These are phyloP conservation scores for Mixornis gularis DNA, from an alignment of 2,113 vertebrate species.

Conservation along the genomic window DNA sequence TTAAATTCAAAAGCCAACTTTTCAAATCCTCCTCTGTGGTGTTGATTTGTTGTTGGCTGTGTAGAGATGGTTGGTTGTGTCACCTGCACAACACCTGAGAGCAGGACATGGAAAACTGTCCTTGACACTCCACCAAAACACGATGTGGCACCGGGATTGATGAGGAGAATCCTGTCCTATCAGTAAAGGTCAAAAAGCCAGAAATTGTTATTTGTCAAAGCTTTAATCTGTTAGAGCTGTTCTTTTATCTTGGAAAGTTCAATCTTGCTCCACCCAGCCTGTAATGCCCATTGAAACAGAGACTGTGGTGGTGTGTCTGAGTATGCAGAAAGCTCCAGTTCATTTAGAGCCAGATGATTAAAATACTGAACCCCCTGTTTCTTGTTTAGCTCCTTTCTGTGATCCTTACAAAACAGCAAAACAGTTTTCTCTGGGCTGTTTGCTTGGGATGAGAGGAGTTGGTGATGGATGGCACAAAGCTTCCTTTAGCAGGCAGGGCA, in stretches of 20 bases:
- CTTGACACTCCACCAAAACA: background rate
- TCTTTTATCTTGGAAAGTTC: background rate
- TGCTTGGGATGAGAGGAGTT: background rate
- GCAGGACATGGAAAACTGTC: background rate
- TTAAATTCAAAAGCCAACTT: background rate
- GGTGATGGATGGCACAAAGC: background rate
- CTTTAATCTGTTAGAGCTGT: background rate
- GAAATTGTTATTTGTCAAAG: background rate
- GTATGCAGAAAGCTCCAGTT: background rate
- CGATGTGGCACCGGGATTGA: accelerated
- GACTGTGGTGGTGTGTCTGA: background rate
- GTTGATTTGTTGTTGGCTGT: background rate
- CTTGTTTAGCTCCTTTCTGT: background rate
- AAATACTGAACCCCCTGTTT: background rate
- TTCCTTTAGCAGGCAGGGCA: background rate
- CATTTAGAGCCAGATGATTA: background rate
- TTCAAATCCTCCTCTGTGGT: accelerated
- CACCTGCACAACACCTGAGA: accelerated
- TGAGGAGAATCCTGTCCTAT: background rate
- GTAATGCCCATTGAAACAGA: background rate
- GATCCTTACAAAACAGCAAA: background rate
- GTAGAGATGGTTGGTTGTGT: background rate
- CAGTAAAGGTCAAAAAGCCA: background rate
- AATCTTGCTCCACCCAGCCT: background rate
- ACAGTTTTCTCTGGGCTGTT: background rate